These are phyloP conservation scores for Hozukius guyotensis DNA, from an alignment of 2,797 vertebrate species.

Conservation along the genomic window DNA sequence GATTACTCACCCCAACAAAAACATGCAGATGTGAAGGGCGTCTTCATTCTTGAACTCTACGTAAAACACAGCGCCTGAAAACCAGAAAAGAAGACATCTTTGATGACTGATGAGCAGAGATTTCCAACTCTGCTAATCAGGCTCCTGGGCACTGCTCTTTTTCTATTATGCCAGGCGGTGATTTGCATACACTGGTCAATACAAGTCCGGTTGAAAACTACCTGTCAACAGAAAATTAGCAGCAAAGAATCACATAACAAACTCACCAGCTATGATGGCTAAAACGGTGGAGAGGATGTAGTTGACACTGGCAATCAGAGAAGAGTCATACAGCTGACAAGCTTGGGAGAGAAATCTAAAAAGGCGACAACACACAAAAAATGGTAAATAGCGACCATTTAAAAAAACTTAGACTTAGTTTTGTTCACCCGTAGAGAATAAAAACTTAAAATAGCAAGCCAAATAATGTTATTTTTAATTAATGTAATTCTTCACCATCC, in stretches of 20 bases:
- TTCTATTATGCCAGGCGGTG: neutral
- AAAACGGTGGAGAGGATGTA: conserved; percentile 90
- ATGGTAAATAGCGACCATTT: neutral
- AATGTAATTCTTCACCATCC: neutral
- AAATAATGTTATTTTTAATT: no score
- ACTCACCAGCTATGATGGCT: conserved; percentile 90
- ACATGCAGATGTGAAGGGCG: conserved; percentile 93
- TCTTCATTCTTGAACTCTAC: conserved; percentile 91
- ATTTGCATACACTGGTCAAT: neutral
- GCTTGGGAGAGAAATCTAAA: conserved; percentile 92
- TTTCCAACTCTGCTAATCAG: neutral
- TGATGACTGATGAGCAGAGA: neutral
- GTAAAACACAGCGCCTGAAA: conserved; percentile 92
- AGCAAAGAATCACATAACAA: neutral
- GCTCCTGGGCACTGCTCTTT: neutral
- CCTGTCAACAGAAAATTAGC: neutral
- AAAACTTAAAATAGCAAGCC: neutral
- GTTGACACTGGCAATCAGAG: conserved; percentile 89
- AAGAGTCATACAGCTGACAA: conserved; percentile 89
- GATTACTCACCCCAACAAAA: conserved; percentile 91
- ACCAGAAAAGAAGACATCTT: conserved; percentile 18
- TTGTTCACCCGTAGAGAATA: neutral
- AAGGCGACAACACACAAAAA: neutral
- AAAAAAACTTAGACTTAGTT: neutral
- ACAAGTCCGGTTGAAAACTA: neutral